Conservation (phyloP, 2,797 vertebrate species). For the Peromyscus attwateri region DNA sequence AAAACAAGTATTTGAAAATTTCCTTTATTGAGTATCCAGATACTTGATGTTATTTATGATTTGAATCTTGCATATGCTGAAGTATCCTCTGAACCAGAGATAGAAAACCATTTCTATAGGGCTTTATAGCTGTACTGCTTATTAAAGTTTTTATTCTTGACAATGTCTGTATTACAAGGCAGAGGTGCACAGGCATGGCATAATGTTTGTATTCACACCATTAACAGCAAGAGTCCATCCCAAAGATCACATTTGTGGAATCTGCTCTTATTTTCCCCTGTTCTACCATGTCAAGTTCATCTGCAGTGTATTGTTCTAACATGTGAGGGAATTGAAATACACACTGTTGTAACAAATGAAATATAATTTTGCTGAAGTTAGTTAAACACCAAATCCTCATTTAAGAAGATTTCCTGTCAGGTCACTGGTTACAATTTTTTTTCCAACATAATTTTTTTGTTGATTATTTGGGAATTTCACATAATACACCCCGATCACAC, state of each 20-base stretch:
- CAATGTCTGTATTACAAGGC: background rate
- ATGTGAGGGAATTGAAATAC: background rate
- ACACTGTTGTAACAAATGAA: background rate
- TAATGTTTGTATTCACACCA: background rate
- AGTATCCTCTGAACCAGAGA: background rate
- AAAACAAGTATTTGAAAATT: background rate
- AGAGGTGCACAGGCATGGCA: background rate
- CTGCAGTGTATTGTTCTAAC: background rate
- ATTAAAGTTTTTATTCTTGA: background rate
- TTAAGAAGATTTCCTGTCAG: background rate
- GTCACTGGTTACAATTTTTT: background rate
- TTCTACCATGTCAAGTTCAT: background rate
- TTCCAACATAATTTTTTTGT: too few relatives aligned
- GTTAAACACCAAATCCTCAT: background rate
- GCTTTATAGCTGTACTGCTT: background rate
- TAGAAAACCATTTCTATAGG: background rate
- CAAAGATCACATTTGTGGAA: background rate
- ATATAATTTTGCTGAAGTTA: background rate
- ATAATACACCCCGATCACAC: too few relatives aligned
- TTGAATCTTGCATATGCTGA: background rate
- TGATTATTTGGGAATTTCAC: too few relatives aligned
- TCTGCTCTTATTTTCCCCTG: background rate
- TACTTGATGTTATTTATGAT: background rate
- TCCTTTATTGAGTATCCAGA: background rate
- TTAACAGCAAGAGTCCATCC: background rate